A percentile compares a stretch with the other conserved stretches of the same genome.
Conservation (phyloP, 1,140 invertebrate species). For the Bombus polaris region DNA sequence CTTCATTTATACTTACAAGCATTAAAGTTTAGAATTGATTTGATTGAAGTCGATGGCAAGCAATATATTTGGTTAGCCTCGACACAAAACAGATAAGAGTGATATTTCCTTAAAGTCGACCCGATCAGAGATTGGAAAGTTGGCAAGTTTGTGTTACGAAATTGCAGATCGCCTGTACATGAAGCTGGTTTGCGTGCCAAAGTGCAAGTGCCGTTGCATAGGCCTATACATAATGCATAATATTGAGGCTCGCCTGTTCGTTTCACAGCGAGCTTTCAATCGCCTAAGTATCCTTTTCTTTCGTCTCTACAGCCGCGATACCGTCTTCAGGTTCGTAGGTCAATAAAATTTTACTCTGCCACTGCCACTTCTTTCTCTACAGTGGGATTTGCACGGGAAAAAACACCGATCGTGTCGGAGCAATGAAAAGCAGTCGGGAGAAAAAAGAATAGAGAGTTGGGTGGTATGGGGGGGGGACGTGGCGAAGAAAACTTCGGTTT, state of each 20-base stretch:
- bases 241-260: constrained; percentile 77
- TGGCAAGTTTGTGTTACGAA: constrained; percentile 1
- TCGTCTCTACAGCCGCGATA: constrained; percentile 49
- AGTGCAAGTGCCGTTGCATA: constrained; percentile 71
- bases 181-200: constrained; percentile 72
- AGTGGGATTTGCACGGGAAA: constrained; percentile 35
- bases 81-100: neutral
- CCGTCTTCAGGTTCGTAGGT: constrained; percentile 43
- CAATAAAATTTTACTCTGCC: constrained; percentile 71
- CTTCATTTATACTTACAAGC: neutral
- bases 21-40: no score
- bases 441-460: neutral
- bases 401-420: constrained; percentile 9
- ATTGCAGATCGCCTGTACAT: constrained; percentile 38
- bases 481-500: constrained; percentile 27
- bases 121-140: neutral
- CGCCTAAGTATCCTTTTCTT: constrained; percentile 63
- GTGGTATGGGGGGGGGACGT: neutral
- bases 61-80: neutral
- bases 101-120: no score
- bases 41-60: neutral
- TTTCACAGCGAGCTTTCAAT: constrained; percentile 80
- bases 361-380: neutral
- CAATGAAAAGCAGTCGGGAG: constrained; percentile 3
- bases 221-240: constrained; percentile 81